Evolutionary conservation across 2,797 vertebrate genomes (phyloP), one percentile per base, ranked within the genome.

Genomic region (Coranthus polyacanthus): DNA sequence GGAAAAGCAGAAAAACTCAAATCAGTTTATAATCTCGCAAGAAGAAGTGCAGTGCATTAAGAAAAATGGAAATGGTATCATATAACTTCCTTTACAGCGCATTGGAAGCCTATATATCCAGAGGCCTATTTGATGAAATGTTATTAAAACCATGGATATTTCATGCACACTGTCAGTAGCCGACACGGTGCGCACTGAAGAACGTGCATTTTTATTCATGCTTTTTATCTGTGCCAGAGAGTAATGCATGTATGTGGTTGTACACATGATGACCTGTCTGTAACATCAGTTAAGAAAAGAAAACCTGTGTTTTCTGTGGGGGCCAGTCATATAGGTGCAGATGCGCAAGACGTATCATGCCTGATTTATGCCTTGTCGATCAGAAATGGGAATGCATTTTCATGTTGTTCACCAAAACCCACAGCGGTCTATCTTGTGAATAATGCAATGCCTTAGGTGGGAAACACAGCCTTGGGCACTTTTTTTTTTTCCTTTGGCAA

Each of bases 361-460:
- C 78, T 72, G 76, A 89, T 88, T 88, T 82, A 81, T 84, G 75
- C 51, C 70, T 81, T 63, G 58, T 88, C 77, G 75, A 24, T 82
- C 78, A 76, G 71, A 62, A 59, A 81, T 34, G 60, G 75, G 57
- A 50, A 41, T 71, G 32, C 81, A 72, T 87, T 85, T 90, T 85
- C 59, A 79, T 82, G 82, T 79, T 75, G 78, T 85, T 89, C 77
- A 77, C 81, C 67, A 71, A 88, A 85, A 70, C 74, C 79, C 75
- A 78, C 79, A 66, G 82, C 78, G 79, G 70, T 87, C 69, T 62
- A 60, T 65, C 77, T 84, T 1, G 53, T 92, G 83, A 93, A 93
- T 91, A 88, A 91, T 93, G 85, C 83, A 93, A 58, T 3, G 49
- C 79, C 72, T 81, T 53, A 79, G 77, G 89, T 86, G 55, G n/a